phyloP scores from a whole-genome alignment of 2,888 invertebrate species.

The Chrysopilus asiliformis region DNA sequence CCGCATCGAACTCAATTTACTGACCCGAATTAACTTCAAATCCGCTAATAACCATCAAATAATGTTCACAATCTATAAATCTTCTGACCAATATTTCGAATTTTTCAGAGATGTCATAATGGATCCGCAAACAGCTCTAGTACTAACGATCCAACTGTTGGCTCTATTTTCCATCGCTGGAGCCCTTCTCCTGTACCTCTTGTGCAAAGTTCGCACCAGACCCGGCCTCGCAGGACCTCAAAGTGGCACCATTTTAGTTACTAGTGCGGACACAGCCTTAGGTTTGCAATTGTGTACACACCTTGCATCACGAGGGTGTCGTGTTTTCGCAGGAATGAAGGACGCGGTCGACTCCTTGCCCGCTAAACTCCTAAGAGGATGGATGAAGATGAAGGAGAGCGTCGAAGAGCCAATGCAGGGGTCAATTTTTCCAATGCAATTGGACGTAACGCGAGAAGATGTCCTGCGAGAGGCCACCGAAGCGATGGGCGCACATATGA shows the following conservation, averaged over 20 bases:
- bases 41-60: no score
- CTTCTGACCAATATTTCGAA: no score
- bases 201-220: constrained; percentile 57
- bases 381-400: constrained; percentile 48
- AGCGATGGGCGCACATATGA: constrained; percentile 63
- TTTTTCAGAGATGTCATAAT: constrained; percentile 39
- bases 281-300: constrained; percentile 65
- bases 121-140: constrained; percentile 70
- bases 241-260: constrained; percentile 61
- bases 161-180: constrained; percentile 72
- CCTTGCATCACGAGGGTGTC: constrained; percentile 56
- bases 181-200: constrained; percentile 62
- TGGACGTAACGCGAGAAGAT: constrained; percentile 72
- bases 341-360: constrained; percentile 44
- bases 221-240: constrained; percentile 37
- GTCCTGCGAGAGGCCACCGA: constrained; percentile 65
- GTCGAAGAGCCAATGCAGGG: constrained; percentile 33
- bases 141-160: constrained; percentile 65
- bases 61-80: no score
- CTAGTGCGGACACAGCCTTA: constrained; percentile 65
- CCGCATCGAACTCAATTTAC: no score
- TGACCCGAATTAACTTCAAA: no score
- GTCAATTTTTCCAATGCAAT: constrained; percentile 53
- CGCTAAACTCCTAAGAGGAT: constrained; percentile 45
- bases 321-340: constrained; percentile 62